Conservation (phyloP, 2,888 invertebrate genomes). For the Diplolepis rosae region DNA sequence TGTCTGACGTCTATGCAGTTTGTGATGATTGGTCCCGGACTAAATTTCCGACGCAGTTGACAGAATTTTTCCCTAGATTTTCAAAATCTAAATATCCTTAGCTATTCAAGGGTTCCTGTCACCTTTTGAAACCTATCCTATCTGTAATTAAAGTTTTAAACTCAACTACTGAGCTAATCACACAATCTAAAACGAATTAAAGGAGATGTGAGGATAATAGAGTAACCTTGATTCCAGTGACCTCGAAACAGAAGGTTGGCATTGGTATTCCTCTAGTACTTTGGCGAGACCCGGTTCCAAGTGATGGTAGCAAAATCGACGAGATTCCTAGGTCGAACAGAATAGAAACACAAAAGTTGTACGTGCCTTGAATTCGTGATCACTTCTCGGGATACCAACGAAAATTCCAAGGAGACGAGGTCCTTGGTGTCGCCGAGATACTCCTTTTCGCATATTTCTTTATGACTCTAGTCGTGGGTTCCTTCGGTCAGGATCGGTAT, state of each 20-base stretch:
- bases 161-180: no score
- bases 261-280: constrained; percentile 17
- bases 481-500: constrained; percentile 28
- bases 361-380: constrained; percentile 9
- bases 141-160: no score
- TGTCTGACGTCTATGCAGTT: no score
- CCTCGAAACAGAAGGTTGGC: neutral
- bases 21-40: no score
- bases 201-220: neutral
- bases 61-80: no score
- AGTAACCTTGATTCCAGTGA: constrained; percentile 15
- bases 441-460: constrained; percentile 23
- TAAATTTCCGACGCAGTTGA: no score
- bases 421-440: constrained; percentile 12
- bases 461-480: constrained; percentile 20
- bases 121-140: no score
- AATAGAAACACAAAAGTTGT: constrained; percentile 15
- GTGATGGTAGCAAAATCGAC: constrained; percentile 9
- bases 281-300: constrained; percentile 15
- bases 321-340: neutral
- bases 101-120: no score
- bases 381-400: neutral
- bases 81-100: no score
- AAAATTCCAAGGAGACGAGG: constrained; percentile 17
- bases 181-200: no score